These are phyloP conservation scores for Parascotia fuliginaria DNA, from an alignment of 2,888 invertebrate genomes.

Conservation along the genomic window DNA sequence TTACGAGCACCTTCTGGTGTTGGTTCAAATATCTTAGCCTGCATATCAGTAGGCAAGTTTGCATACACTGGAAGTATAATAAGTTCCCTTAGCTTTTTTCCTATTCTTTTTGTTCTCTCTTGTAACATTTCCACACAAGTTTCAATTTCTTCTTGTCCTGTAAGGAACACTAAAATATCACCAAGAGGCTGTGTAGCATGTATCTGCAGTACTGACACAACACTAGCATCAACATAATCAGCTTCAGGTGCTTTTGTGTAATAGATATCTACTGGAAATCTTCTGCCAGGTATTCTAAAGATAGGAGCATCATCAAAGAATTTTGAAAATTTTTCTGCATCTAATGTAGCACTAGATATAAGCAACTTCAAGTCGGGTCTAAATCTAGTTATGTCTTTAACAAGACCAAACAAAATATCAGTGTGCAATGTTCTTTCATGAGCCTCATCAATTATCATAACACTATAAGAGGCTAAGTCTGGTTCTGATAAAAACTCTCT, in stretches of 20 bases:
- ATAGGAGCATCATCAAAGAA: slow-evolving; percentile 99
- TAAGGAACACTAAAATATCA: slow-evolving; percentile 98
- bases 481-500: slow-evolving; percentile 99
- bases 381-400: slow-evolving; percentile 97
- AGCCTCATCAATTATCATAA: slow-evolving; percentile 99
- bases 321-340: slow-evolving; percentile 98
- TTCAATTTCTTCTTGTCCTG: slow-evolving; percentile 97
- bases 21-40: slow-evolving; percentile 99
- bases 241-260: slow-evolving; percentile 99
- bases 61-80: slow-evolving; percentile 98
- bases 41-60: slow-evolving; percentile 99
- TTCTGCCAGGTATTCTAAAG: slow-evolving; percentile 98
- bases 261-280: slow-evolving; percentile 99
- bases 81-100: slow-evolving; percentile 96
- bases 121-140: slow-evolving; percentile 95
- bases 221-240: slow-evolving; percentile 98
- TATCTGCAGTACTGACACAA: slow-evolving; percentile 98
- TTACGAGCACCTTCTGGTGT: slow-evolving; percentile 98
- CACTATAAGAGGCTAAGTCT: slow-evolving; percentile 97
- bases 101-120: slow-evolving; percentile 96
- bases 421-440: slow-evolving; percentile 99
- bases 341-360: slow-evolving; percentile 98
- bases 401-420: slow-evolving; percentile 98
- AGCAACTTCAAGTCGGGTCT: slow-evolving; percentile 97
- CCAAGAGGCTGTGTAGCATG: slow-evolving; percentile 98